Evolutionary conservation across 1,140 invertebrate genomes (phyloP).

Genomic region (Halictus rubicundus): DNA sequence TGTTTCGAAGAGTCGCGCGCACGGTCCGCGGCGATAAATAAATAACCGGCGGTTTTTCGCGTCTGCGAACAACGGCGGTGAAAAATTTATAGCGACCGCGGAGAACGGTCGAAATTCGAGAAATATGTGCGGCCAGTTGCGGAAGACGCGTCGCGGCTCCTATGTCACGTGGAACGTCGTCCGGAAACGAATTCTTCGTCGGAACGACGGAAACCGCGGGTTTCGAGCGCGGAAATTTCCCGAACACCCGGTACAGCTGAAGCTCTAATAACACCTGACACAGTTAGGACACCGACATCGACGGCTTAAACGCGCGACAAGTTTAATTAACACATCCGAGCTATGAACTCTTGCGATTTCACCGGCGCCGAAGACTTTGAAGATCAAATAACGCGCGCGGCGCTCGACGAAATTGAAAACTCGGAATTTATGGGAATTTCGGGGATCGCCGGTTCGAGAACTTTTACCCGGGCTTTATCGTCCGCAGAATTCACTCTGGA

Average conservation of each 20-base stretch:
- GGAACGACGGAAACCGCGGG: too few relatives aligned
- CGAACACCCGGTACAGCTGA: neutral
- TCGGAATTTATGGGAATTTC: too few relatives aligned
- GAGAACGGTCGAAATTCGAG: neutral
- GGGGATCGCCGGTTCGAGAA: too few relatives aligned
- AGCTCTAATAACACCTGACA: conserved; percentile 26
- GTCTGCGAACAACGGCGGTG: neutral
- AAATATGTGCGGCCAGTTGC: neutral
- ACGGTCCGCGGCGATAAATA: neutral
- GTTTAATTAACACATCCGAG: conserved; percentile 21
- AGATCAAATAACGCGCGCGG: neutral
- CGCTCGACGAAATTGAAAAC: too few relatives aligned
- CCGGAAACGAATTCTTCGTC: too few relatives aligned
- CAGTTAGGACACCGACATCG: conserved; percentile 1
- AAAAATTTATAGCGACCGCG: conserved; percentile 3
- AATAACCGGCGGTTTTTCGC: neutral
- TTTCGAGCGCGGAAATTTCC: neutral
- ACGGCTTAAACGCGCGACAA: neutral
- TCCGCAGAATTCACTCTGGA: too few relatives aligned
- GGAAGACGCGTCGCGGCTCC: too few relatives aligned
- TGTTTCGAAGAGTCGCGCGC: neutral
- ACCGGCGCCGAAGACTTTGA: neutral
- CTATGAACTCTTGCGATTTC: neutral
- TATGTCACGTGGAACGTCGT: too few relatives aligned
- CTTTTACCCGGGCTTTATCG: too few relatives aligned